Percentiles rank a stretch among this genome's conserved stretches.
Conservation (phyloP, 2,888 invertebrate genomes). For the Silvanus unidentatus region DNA sequence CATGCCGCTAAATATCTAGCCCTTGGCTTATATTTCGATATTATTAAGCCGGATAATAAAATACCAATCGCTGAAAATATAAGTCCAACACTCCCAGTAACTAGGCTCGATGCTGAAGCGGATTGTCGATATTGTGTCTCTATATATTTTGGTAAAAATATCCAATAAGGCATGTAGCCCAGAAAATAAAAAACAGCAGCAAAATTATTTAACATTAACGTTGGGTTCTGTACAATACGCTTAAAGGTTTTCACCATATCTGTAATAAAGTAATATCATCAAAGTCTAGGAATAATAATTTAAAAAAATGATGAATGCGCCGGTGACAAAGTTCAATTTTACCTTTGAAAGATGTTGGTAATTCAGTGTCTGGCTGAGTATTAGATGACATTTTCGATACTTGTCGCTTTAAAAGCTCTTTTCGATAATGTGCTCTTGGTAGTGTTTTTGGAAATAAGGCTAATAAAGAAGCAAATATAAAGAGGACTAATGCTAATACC, state of each 20-base stretch:
- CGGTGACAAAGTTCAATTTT: constrained; percentile 3
- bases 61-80: constrained; percentile 65
- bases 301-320: constrained; percentile 27
- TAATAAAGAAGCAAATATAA: constrained; percentile 56
- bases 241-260: constrained; percentile 62
- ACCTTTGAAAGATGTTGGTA: constrained; percentile 46
- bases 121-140: constrained; percentile 75
- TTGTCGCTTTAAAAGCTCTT: constrained; percentile 37
- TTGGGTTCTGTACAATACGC: constrained; percentile 58
- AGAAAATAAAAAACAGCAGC: constrained; percentile 68
- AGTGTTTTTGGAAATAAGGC: constrained; percentile 65
- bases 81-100: constrained; percentile 67
- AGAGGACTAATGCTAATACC: constrained; percentile 54
- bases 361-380: constrained; percentile 30
- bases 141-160: constrained; percentile 77
- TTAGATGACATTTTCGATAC: constrained; percentile 21
- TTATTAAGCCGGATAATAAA: constrained; percentile 59
- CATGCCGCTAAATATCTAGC: constrained; percentile 63
- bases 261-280: constrained; percentile 30
- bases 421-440: constrained; percentile 58
- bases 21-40: constrained; percentile 60
- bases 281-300: not conserved
- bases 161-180: constrained; percentile 70
- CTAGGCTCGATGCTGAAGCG: constrained; percentile 67
- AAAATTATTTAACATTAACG: constrained; percentile 66